Percentiles rank a stretch among this genome's conserved stretches.
Evolutionary conservation across 2,888 invertebrate species (phyloP).

Genomic region (Cataglyphis albicans): DNA sequence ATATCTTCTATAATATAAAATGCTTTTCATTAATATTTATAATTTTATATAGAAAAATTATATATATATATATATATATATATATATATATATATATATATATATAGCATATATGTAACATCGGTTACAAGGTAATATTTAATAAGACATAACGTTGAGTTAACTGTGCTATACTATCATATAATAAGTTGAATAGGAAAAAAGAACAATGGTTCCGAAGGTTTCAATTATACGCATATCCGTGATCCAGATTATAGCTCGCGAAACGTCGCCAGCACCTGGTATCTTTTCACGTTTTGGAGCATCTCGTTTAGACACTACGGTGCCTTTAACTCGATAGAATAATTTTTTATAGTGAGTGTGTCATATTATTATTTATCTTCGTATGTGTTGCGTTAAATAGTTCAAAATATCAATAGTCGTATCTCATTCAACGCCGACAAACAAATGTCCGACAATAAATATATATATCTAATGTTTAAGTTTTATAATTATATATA

Average conservation of each 20-base stretch:
- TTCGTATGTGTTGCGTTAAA: neutral
- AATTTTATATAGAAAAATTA: neutral
- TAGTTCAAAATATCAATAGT: neutral
- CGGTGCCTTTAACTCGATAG: neutral
- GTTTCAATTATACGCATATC: slow-evolving; percentile 37
- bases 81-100: neutral
- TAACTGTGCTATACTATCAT: neutral
- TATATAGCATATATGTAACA: neutral
- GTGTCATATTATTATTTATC: neutral
- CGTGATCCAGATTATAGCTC: slow-evolving; percentile 42
- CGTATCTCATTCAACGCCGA: neutral
- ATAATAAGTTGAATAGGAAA: neutral
- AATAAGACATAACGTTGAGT: slow-evolving; percentile 7
- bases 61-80: neutral
- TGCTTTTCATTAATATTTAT: slow-evolving; percentile 14
- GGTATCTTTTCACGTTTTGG: slow-evolving; percentile 49
- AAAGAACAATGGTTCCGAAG: neutral
- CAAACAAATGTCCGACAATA: neutral
- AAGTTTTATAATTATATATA: neutral
- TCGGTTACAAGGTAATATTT: neutral
- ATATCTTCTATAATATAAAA: neutral
- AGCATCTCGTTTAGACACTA: slow-evolving; percentile 14
- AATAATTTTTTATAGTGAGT: neutral
- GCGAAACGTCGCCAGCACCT: slow-evolving; percentile 39
- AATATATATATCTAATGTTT: neutral